Conservation (phyloP, 2,888 invertebrate species). For the Zeuzera pyrina region DNA sequence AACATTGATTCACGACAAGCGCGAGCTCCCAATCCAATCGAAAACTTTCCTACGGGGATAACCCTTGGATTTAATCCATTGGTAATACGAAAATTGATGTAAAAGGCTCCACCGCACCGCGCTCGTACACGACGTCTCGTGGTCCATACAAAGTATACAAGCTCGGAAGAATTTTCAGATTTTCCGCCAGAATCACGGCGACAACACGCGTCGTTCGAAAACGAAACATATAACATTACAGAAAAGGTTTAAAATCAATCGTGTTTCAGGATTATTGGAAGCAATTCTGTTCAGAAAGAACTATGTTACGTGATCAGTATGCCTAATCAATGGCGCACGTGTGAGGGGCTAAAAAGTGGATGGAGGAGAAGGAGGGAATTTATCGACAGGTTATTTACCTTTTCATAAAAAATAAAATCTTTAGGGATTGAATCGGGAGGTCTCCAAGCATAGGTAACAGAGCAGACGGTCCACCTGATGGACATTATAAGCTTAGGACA, state of each 20-base stretch:
- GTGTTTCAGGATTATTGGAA: slow-evolving; percentile 49
- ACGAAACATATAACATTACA: slow-evolving; percentile 46
- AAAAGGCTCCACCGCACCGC: slow-evolving; percentile 49
- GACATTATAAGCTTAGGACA: too few species aligned
- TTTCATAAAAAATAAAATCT: slow-evolving; percentile 23
- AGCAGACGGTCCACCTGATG: too few species aligned
- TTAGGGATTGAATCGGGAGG: slow-evolving; percentile 1
- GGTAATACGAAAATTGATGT: slow-evolving; percentile 72
- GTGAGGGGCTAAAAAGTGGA: slow-evolving; percentile 34
- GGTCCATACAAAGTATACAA: slow-evolving; percentile 55
- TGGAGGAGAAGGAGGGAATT: slow-evolving; percentile 27
- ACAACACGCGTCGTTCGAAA: slow-evolving; percentile 35
- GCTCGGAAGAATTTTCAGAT: slow-evolving; percentile 47
- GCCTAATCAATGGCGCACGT: slow-evolving; percentile 24
- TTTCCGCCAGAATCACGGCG: slow-evolving; percentile 52
- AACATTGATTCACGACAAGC: slow-evolving; percentile 57
- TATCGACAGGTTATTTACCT: slow-evolving; percentile 48
- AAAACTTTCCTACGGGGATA: slow-evolving; percentile 53
- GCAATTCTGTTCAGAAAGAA: slow-evolving; percentile 69
- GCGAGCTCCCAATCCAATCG: slow-evolving; percentile 55
- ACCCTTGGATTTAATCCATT: slow-evolving; percentile 68
- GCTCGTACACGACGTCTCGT: slow-evolving; percentile 32
- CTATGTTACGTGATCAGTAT: slow-evolving; percentile 58
- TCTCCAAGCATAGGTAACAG: too few species aligned
- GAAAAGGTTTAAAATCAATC: slow-evolving; percentile 61